Evolutionary conservation across 2,797 vertebrate species (phyloP).

Genomic region (Lithobates sylvaticus): DNA sequence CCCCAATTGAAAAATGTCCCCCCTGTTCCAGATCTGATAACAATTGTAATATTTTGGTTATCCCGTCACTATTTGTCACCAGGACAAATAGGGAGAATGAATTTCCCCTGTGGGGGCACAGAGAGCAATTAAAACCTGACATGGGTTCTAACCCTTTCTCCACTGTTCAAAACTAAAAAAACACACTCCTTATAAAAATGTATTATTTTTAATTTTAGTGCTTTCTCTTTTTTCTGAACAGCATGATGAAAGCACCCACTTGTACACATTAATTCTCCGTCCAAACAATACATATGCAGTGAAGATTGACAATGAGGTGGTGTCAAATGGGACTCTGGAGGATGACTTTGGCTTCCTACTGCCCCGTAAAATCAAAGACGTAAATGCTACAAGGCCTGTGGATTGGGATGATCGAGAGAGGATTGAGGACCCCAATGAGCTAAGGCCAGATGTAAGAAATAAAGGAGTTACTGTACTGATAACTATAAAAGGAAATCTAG

Average conservation of each 20-base stretch:
- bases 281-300: constrained; percentile 87
- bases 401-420: constrained; percentile 86
- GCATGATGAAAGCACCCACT: constrained; percentile 86
- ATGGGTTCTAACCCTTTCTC: too few species aligned
- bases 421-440: constrained; percentile 84
- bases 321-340: constrained; percentile 81
- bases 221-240: constrained; percentile 63
- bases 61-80: too few species aligned
- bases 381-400: constrained; percentile 82
- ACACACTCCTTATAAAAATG: too few species aligned
- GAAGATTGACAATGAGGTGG: constrained; percentile 88
- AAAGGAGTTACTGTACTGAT: not conserved
- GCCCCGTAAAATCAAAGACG: constrained; percentile 83
- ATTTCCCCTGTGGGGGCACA: too few species aligned
- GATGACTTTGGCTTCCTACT: constrained; percentile 87
- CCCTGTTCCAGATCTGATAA: too few species aligned
- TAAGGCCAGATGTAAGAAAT: constrained; percentile 81
- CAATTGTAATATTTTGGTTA: too few species aligned
- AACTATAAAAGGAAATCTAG: not conserved
- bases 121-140: too few species aligned
- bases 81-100: too few species aligned
- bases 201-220: not conserved
- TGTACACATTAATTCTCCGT: constrained; percentile 85
- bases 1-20: too few species aligned
- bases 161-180: too few species aligned